phyloP scores from a whole-genome alignment of 2,888 invertebrate genomes.

The Lobophora halterata region DNA sequence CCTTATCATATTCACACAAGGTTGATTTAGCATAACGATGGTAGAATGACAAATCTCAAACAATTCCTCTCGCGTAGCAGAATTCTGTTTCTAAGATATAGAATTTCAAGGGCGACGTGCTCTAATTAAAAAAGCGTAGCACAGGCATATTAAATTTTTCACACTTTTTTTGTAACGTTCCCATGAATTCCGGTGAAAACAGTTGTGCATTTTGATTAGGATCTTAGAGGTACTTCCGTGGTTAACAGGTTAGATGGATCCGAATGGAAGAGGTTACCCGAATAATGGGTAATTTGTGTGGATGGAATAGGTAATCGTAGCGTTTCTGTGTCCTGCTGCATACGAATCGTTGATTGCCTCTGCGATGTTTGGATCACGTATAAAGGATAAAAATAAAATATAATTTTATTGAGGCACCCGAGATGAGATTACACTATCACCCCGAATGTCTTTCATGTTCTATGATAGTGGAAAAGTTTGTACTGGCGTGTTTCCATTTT shows the following conservation, averaged over 20 bases:
- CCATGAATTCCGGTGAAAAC: slow-evolving; percentile 28
- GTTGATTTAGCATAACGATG: slow-evolving; percentile 5
- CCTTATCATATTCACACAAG: slow-evolving; percentile 13
- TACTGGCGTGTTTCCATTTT: no score
- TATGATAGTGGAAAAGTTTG: slow-evolving; percentile 2
- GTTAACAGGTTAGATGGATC: slow-evolving; percentile 21
- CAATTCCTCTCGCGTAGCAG: slow-evolving; percentile 2
- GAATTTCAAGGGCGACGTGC: slow-evolving; percentile 32
- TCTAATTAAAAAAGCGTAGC: slow-evolving; percentile 40
- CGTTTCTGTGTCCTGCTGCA: slow-evolving; percentile 21
- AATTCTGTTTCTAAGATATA: slow-evolving; percentile 29
- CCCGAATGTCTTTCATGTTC: slow-evolving; percentile 12
- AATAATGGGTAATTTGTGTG: slow-evolving; percentile 30
- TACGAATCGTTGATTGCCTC: slow-evolving; percentile 29
- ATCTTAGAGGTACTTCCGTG: slow-evolving; percentile 31
- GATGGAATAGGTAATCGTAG: slow-evolving; percentile 30
- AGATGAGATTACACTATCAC: slow-evolving; percentile 8
- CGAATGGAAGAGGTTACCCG: slow-evolving; percentile 25
- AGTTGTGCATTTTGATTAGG: slow-evolving; percentile 32
- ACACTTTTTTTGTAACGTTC: slow-evolving; percentile 38
- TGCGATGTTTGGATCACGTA: slow-evolving; percentile 20
- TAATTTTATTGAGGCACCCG: slow-evolving; percentile 18
- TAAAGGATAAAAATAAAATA: slow-evolving; percentile 13
- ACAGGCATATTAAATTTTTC: slow-evolving; percentile 29
- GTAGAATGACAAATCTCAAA: slow-evolving; percentile 15